phyloP scores from a whole-genome alignment of 1,140 invertebrate genomes.

The Micrasema longulum region DNA sequence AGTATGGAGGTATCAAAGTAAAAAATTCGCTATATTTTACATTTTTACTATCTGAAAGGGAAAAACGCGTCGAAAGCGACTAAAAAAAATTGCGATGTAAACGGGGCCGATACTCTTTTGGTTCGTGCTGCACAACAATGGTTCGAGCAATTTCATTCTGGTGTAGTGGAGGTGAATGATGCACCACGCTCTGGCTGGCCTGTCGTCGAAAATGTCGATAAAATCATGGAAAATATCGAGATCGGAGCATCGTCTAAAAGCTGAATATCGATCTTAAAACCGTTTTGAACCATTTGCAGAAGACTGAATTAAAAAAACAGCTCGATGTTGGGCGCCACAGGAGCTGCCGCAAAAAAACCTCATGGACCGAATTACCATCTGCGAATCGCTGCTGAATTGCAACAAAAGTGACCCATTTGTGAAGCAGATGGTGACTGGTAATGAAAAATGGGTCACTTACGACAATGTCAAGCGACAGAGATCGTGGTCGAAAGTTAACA shows the following conservation, averaged over 20 bases:
- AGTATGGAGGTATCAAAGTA: slow-evolving; percentile 17
- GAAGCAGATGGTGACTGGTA: slow-evolving; percentile 13
- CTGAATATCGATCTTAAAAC: no score
- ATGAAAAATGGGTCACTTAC: no score
- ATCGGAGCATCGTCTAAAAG: no score
- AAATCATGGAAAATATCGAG: slow-evolving; percentile 19
- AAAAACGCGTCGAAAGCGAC: slow-evolving; percentile 18
- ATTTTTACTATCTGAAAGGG: no score
- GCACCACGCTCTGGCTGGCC: slow-evolving; percentile 16
- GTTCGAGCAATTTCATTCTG: slow-evolving; percentile 18
- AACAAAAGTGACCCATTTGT: slow-evolving; percentile 20
- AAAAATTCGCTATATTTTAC: slow-evolving; percentile 22
- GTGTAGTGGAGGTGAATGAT: slow-evolving; percentile 25
- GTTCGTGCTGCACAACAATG: no score
- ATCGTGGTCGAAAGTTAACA: background rate
- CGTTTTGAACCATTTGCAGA: no score
- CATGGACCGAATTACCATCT: slow-evolving; percentile 18
- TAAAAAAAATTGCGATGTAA: slow-evolving; percentile 11
- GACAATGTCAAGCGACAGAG: no score
- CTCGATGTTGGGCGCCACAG: no score
- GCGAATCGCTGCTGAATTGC: slow-evolving; percentile 17
- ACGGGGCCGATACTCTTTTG: no score
- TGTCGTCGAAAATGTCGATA: slow-evolving; percentile 19
- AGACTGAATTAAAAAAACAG: no score
- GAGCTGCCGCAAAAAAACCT: slow-evolving; percentile 20